Percentiles rank a stretch among this genome's conserved stretches.
Evolutionary conservation across 2,888 invertebrate genomes (phyloP).

Genomic region (Eristalis intricaria): DNA sequence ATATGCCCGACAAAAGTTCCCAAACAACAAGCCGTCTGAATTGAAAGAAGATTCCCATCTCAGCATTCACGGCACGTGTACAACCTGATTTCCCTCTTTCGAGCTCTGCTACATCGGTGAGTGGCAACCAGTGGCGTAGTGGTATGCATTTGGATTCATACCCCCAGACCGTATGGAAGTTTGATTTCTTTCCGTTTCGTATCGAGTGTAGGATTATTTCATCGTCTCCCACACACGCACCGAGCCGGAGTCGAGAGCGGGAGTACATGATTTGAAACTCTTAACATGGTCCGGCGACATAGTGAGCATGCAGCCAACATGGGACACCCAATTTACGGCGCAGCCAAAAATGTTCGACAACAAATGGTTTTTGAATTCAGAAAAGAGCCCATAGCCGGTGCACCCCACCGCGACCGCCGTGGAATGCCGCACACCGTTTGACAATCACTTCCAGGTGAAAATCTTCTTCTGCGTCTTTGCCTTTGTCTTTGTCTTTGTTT

Average conservation of each 20-base stretch:
- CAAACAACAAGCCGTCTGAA: constrained; percentile 33
- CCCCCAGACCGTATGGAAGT: constrained; percentile 44
- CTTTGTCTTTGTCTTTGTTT: constrained; percentile 27
- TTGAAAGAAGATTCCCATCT: constrained; percentile 10
- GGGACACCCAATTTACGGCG: constrained; percentile 64
- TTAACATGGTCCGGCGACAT: constrained; percentile 27
- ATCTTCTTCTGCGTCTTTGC: constrained; percentile 35
- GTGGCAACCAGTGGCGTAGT: constrained; percentile 19
- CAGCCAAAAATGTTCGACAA: constrained; percentile 64
- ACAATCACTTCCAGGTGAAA: constrained; percentile 71
- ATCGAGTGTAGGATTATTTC: constrained; percentile 58
- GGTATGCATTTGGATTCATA: constrained; percentile 17
- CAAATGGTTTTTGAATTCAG: constrained; percentile 52
- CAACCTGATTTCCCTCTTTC: constrained; percentile 75
- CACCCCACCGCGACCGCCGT: constrained; percentile 59
- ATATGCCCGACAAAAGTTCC: constrained; percentile 45
- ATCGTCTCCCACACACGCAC: constrained; percentile 34
- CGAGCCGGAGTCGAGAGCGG: constrained; percentile 33
- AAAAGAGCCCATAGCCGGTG: constrained; percentile 26
- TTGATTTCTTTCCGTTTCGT: constrained; percentile 53
- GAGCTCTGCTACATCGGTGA: constrained; percentile 47
- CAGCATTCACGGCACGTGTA: constrained; percentile 74
- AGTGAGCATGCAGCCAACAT: constrained; percentile 35
- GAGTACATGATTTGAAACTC: constrained; percentile 41
- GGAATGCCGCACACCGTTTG: constrained; percentile 62